phyloP scores from a whole-genome alignment of 2,113 vertebrate species.

The Aramus guarauna region DNA sequence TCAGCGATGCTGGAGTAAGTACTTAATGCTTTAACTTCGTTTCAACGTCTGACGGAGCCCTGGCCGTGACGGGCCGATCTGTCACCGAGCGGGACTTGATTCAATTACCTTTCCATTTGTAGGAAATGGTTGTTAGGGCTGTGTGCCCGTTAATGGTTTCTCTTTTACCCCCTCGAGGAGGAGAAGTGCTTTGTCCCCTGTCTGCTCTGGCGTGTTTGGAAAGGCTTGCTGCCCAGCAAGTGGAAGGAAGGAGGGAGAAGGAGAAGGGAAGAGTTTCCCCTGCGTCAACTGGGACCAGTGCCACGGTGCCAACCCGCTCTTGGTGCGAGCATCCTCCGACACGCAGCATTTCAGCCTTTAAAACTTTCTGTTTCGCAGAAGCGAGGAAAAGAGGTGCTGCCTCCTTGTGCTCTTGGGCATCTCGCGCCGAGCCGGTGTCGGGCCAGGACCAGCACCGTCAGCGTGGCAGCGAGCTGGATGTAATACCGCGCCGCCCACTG shows the following conservation, averaged over 20 bases:
- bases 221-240: neutral
- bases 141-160: neutral
- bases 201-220: neutral
- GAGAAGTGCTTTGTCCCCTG: neutral
- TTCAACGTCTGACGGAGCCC: neutral
- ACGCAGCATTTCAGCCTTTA: neutral
- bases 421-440: accelerated
- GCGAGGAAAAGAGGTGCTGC: neutral
- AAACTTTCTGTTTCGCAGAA: neutral
- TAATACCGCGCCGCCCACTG: neutral
- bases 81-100: neutral
- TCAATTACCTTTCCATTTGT: neutral
- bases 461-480: neutral
- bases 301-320: accelerated
- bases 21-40: neutral
- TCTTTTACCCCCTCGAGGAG: neutral
- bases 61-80: accelerated
- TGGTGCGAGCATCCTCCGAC: neutral
- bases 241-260: neutral
- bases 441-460: neutral
- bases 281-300: neutral
- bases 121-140: neutral
- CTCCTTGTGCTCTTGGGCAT: neutral
- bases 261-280: neutral
- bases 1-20: too few species aligned